Base-by-base conservation (phyloP, 1,140 invertebrate species). In the Meloidogyne exigua region DNA sequence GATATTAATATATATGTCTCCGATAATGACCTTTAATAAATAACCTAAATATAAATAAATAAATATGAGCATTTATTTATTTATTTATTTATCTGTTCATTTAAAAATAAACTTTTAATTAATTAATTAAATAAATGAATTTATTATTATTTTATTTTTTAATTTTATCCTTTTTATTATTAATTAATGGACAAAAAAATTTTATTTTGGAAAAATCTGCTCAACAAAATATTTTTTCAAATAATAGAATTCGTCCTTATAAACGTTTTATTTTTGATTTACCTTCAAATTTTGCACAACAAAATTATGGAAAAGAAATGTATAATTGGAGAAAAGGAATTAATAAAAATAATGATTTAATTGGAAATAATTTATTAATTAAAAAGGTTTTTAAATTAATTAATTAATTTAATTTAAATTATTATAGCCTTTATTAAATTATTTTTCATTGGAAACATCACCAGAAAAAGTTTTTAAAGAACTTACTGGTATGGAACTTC, bases 361-460 rank as follows among this genome's bases (percentile, higher is more conserved):
- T 57, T n/a, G 49, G 49, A 57, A 57, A 57, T 57, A 9, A 4
- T 57, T 57, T 57, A 57, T 57, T 57, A 57, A 9, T 57, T 57
- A 57, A n/a, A 57, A 57, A 21, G 49, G 44, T 49, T 15, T 18
- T 18, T 18, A 49, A 49, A 49, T 57, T 7, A 15, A 9, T 57
- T n/a, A n/a, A 57, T 15, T 57, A n/a, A 18, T 57, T n/a, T n/a
- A 57, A n/a, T 57, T n/a, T n/a, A n/a, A 57, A 57, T 57, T 57
- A 57, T 39, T 4, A 0, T 28, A 73, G 62, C 71, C 76, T 13
- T 74, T 68, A 15, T 42, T 21, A 12, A 67, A 78, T 39, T 78
- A 78, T 44, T 78, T 78, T 69, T 65, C 76, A 13, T 32, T 78
- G 76, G 69, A 78, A 39, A 23, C 49, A 23, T 21, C 71, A 32